These are phyloP conservation scores for Styela plicata DNA, from an alignment of 23 tunicate genomes.

Conservation along the genomic window DNA sequence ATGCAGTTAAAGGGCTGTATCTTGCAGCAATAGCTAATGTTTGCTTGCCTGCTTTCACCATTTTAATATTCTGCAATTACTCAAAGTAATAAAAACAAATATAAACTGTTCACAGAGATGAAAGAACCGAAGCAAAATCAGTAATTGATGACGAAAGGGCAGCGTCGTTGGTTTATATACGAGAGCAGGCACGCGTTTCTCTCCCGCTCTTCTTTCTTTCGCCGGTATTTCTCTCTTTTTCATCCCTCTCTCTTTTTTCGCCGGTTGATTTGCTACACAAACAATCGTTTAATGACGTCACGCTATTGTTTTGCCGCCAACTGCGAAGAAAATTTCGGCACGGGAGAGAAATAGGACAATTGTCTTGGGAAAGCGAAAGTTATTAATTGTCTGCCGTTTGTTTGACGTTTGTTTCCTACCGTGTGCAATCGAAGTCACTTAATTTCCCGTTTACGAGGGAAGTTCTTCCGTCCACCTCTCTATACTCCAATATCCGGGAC, in stretches of 20 bases:
- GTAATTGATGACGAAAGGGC: background rate
- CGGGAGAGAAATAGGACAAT: background rate
- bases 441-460: slow-evolving; percentile 11
- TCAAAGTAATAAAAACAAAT: too few relatives aligned
- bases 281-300: background rate
- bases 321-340: too few relatives aligned
- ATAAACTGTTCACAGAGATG: too few relatives aligned
- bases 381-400: background rate
- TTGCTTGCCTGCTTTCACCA: slow-evolving; percentile 35
- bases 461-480: slow-evolving; percentile 13
- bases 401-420: background rate
- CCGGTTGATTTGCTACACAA: background rate
- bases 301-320: background rate
- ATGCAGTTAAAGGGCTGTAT: background rate
- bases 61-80: too few relatives aligned
- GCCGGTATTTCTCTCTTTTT: too few relatives aligned
- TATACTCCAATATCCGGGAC: background rate
- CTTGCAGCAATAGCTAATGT: slow-evolving; percentile 14
- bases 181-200: background rate
- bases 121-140: background rate
- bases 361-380: background rate
- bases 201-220: background rate
- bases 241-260: background rate
- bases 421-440: background rate
- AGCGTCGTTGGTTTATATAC: background rate